Base-by-base conservation (phyloP, 2,888 invertebrate species). In the Esperia sulphurella region DNA sequence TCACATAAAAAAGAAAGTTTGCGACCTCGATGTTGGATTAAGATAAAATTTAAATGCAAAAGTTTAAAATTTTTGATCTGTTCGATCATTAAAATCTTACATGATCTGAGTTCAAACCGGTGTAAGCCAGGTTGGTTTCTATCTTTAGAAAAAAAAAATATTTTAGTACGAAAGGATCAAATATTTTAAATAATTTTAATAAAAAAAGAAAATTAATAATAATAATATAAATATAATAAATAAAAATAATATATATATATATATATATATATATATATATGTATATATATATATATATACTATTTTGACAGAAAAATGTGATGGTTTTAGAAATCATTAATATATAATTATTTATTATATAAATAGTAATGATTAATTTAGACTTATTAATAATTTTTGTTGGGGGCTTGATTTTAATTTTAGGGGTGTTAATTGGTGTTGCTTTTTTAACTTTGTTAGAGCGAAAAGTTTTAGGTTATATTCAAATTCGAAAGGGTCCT, bases 21-120 rank as follows among this genome's bases (percentile, higher is more conserved):
- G 93, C 93, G 93, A 95, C 94, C 94, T 95, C 95, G 94, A 95
- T 95, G 95, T 95, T 95, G 95, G 93, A 95, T 94, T 94, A 94
- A 93, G 91, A 89, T 91, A 87, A 90, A 91, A 84, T 87, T 90
- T 91, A 87, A 90, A 91, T 91, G 93, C 72, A 94, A 92, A 81
- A 85, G 90, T 91, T 92, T 88, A 90, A 89, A 84, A 83, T 86
- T 92, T 33, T 93, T 91, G 91, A 92, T 93, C 93, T 94, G 94
- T 94, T 94, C 94, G 93, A 94, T 93, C 91, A 92, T 94, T 94
- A 91, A 93, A 92, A 91, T 92, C 91, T 94, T 94, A 94, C 94
- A 94, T 94, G 94, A 95, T 94, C 93, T 95, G 94, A 95, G 94
- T 95, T 95, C 92, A 95, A 91, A 94, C 93, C 94, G 94, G 93